Conservation (phyloP, 2,888 invertebrate genomes). For the Ellobium chinense region DNA sequence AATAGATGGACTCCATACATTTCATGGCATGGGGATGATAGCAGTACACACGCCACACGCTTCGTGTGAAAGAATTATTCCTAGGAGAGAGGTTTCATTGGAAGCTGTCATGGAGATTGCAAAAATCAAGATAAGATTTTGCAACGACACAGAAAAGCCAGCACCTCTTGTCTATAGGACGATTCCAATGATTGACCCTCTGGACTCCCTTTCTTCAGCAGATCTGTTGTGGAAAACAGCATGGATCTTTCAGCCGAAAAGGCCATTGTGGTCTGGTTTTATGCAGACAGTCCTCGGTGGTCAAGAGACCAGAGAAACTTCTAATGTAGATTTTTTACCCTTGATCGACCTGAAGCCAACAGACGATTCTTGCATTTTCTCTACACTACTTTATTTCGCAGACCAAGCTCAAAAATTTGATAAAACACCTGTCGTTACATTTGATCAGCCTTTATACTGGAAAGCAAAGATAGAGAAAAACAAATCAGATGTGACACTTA, state of each 20-base stretch:
- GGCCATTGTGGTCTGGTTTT: constrained; percentile 53
- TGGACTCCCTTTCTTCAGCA: too few relatives aligned
- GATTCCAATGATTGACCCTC: too few relatives aligned
- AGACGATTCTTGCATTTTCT: constrained; percentile 52
- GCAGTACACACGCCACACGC: too few relatives aligned
- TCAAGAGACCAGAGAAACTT: constrained; percentile 52
- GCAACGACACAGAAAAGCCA: too few relatives aligned
- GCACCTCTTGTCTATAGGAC: too few relatives aligned
- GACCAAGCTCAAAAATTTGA: constrained; percentile 17
- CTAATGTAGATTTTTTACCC: constrained; percentile 53
- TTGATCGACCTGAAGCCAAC: constrained; percentile 57
- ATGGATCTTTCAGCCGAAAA: constrained; percentile 39
- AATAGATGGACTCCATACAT: too few relatives aligned
- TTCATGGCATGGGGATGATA: too few relatives aligned
- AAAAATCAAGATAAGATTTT: too few relatives aligned
- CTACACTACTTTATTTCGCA: constrained; percentile 49
- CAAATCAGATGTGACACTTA: not conserved
- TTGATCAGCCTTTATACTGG: constrained; percentile 56
- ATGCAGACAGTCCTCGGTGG: constrained; percentile 54
- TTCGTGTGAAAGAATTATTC: too few relatives aligned
- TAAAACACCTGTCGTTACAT: constrained; percentile 52
- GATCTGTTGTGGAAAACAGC: constrained; percentile 30
- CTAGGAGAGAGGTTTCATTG: too few relatives aligned
- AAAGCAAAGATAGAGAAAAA: constrained; percentile 47
- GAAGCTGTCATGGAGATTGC: too few relatives aligned